These are phyloP conservation scores for Actinopyga echinites DNA, from an alignment of 53 echinoderm and acorn worm species.

Conservation along the genomic window DNA sequence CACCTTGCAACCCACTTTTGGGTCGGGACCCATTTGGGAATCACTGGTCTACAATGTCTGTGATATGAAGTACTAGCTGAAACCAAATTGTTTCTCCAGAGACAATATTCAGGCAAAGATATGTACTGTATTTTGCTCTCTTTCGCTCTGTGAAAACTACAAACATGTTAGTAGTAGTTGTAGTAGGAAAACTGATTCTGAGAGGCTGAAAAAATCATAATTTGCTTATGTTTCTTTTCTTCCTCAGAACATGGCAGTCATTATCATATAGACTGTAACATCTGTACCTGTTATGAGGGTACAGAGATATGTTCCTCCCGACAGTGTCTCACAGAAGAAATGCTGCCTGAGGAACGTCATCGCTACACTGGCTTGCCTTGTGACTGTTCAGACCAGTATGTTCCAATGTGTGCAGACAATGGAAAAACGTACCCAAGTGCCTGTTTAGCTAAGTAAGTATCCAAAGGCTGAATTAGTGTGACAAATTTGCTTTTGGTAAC, in stretches of 20 bases:
- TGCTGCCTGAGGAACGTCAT: conserved; percentile 57
- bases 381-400: conserved; percentile 87
- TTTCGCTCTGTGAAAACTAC: too few species aligned
- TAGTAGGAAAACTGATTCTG: too few species aligned
- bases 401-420: conserved; percentile 89
- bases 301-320: conserved; percentile 88
- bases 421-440: conserved; percentile 95
- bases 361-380: conserved; percentile 87
- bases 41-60: too few species aligned
- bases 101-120: too few species aligned
- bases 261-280: conserved; percentile 87
- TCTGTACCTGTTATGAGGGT: conserved; percentile 86
- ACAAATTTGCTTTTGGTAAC: background rate
- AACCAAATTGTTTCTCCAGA: too few species aligned
- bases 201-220: too few species aligned
- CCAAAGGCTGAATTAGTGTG: background rate
- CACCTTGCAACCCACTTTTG: too few species aligned
- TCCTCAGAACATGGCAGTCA: conserved; percentile 84
- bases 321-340: conserved; percentile 67
- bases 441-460: conserved; percentile 83
- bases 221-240: too few species aligned
- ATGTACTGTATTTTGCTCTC: too few species aligned
- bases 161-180: too few species aligned
- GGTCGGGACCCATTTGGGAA: too few species aligned
- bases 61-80: too few species aligned